Base-by-base conservation (phyloP, 1,140 invertebrate genomes). In the Onthophagus taurus region DNA sequence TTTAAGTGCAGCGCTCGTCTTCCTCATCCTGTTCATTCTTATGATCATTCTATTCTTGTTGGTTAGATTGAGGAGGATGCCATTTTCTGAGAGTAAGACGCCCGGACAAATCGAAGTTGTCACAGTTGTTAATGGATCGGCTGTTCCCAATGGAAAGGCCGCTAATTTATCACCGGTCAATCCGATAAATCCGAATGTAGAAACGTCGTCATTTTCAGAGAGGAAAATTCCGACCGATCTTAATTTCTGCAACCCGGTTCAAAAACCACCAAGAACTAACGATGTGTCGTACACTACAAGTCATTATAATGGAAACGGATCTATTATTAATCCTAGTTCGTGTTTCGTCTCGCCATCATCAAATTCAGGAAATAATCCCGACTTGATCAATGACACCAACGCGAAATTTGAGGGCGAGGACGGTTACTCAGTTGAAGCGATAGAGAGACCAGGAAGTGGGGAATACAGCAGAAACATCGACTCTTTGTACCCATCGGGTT, bases 301-400 rank as follows among this genome's bases (percentile, higher is more conserved):
- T 33, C 70, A 77, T 48, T 80, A 79, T 36, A 77, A 78, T 54
- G 69, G 71, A 16, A 70, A 69, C 19, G 77, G 76, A 7, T 76
- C 75, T 51, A 65, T 78, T 4, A 69, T 80, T 13, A 74, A 73
- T 18, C 68, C 74, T 1, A 72, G 73, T 8, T 63, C 68, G 0
- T 69, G 63, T 47, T 81, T 77, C 48, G 77, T 82, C 1, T 83
- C 81, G 9, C 79, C 81, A 14, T 78, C 80, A 2, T 76, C 77
- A 3, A 72, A 78, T 31, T 75, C 77, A 2, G 77, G 78, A 44
- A 85, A 86, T 44, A 85, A 89, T 59, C 85, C 85, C 4, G 85
- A 89, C 61, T 67, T 89, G 24, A 88, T 89, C 52, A 81, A 84
- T 52, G 85, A 88, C 54, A 85, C 83, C 0, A 72, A 76, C 54